phyloP scores from a whole-genome alignment of 2,888 invertebrate genomes.

The Operophtera brumata region DNA sequence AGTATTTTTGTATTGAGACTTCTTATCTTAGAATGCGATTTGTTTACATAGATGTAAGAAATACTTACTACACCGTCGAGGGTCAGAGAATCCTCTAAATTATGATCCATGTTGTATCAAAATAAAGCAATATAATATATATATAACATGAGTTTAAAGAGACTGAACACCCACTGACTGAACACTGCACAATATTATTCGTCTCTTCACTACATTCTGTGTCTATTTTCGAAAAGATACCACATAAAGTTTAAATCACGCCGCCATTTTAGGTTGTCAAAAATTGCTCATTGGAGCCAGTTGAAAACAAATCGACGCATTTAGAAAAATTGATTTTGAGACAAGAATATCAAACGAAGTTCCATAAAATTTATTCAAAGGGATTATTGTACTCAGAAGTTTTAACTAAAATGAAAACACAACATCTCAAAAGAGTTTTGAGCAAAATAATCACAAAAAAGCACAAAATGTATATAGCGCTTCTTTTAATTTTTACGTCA shows the following conservation, averaged over 20 bases:
- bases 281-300: slow-evolving; percentile 61
- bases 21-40: too few species aligned
- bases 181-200: not conserved
- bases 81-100: slow-evolving; percentile 66
- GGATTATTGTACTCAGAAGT: not conserved
- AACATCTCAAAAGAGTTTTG: not conserved
- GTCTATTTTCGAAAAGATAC: slow-evolving; percentile 8
- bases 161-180: too few species aligned
- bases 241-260: slow-evolving; percentile 67
- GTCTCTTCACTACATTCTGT: slow-evolving; percentile 6
- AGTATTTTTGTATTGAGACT: too few species aligned
- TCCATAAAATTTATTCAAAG: slow-evolving; percentile 9
- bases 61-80: slow-evolving; percentile 72
- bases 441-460: slow-evolving; percentile 43
- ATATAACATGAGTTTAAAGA: not conserved
- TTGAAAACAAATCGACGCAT: slow-evolving; percentile 69
- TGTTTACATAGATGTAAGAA: not conserved
- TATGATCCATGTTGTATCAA: slow-evolving; percentile 61
- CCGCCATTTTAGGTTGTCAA: slow-evolving; percentile 80
- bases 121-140: not conserved
- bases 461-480: slow-evolving; percentile 65
- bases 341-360: not conserved
- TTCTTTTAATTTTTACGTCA: slow-evolving; percentile 76
- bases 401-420: slow-evolving; percentile 15
- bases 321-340: slow-evolving; percentile 8